Evolutionary conservation across 2,113 vertebrate genomes (phyloP).

Genomic region (Gymnobelideus leadbeateri): DNA sequence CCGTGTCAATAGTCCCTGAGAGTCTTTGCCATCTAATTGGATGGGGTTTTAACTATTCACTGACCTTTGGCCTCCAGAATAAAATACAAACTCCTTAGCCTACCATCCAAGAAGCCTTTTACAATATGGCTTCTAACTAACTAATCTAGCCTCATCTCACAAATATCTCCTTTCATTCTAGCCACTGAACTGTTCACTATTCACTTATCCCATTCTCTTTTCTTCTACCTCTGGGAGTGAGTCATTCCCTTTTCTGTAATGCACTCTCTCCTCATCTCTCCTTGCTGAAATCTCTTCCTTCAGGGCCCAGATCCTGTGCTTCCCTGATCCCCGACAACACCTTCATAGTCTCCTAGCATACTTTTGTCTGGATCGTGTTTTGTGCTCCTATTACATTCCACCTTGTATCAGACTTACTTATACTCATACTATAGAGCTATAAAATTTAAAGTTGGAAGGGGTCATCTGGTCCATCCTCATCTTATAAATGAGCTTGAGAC

Average conservation of each 20-base stretch:
- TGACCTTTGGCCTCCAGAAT: neutral
- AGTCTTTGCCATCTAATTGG: neutral
- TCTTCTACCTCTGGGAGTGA: neutral
- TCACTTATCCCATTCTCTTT: neutral
- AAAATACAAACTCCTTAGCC: neutral
- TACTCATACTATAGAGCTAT: neutral
- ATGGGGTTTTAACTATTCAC: conserved; percentile 49
- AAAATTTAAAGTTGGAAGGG: neutral
- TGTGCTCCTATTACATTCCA: neutral
- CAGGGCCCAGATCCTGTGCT: neutral
- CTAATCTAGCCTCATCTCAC: neutral
- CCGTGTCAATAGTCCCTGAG: conserved; percentile 6
- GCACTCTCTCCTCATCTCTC: neutral
- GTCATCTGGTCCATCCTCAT: neutral
- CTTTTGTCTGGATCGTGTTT: neutral
- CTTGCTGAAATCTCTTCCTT: neutral
- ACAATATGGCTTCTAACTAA: neutral
- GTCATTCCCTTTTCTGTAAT: neutral
- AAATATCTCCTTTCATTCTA: neutral
- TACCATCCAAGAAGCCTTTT: neutral
- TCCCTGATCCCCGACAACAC: neutral
- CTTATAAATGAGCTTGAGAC: conserved; percentile 5
- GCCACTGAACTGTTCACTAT: neutral
- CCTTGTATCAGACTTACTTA: neutral
- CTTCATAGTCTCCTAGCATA: neutral